Percentiles rank a stretch among this genome's conserved stretches.
Conservation (phyloP, 1,140 invertebrate genomes). For the Drosophila athabasca region DNA sequence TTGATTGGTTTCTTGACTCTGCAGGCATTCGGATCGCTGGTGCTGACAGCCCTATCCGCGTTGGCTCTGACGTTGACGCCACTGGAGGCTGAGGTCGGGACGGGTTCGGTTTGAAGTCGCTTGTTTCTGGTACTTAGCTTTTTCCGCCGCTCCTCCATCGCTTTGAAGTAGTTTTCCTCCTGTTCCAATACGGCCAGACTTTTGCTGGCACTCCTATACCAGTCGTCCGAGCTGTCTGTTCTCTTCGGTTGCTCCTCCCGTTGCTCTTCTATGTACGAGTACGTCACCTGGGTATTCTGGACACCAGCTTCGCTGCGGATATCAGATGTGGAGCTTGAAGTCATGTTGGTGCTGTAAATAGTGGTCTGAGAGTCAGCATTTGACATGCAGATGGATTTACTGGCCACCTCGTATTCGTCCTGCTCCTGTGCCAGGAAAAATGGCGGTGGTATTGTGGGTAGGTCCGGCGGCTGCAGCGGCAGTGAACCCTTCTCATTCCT, state of each 20-base stretch:
- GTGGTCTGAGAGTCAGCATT: too few relatives aligned
- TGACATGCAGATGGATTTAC: not conserved
- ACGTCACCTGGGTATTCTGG: too few relatives aligned
- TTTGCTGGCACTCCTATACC: not conserved
- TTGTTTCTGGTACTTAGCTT: not conserved
- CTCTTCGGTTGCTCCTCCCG: too few relatives aligned
- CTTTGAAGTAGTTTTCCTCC: not conserved
- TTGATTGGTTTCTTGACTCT: not conserved
- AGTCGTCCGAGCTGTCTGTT: too few relatives aligned
- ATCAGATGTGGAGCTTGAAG: not conserved
- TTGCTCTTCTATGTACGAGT: too few relatives aligned
- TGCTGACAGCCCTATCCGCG: slow-evolving; percentile 14
- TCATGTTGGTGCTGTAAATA: too few relatives aligned
- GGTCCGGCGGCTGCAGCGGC: not conserved
- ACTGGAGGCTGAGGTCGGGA: not conserved
- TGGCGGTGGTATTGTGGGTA: slow-evolving; percentile 10
- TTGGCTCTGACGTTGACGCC: slow-evolving; percentile 5
- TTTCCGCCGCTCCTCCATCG: too few relatives aligned
- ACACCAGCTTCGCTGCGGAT: too few relatives aligned
- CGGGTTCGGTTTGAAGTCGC: slow-evolving; percentile 2
- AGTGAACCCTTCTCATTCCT: not conserved
- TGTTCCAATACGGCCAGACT: not conserved
- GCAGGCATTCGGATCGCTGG: not conserved
- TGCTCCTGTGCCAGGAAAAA: not conserved
- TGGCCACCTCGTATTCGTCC: not conserved